Conservation (phyloP, 2,113 vertebrate genomes). For the Mohoua ochrocephala region DNA sequence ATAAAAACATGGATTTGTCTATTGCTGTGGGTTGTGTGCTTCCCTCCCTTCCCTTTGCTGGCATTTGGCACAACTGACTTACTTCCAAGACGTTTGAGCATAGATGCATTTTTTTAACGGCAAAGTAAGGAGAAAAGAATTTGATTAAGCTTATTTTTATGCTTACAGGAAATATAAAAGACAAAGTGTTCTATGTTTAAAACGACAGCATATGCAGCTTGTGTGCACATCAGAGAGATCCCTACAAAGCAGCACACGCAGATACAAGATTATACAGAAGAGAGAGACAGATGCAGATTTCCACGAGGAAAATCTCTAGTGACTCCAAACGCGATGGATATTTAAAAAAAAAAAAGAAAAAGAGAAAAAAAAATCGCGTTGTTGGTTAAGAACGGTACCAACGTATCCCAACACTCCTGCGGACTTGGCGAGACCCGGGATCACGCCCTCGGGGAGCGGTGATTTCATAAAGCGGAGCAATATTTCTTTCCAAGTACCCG, state of each 20-base stretch:
- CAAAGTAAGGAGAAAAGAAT: conserved; percentile 7
- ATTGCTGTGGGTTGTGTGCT: neutral
- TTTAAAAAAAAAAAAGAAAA: neutral
- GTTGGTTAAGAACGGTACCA: neutral
- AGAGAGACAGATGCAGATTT: neutral
- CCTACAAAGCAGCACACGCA: neutral
- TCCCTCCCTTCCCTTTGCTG: neutral
- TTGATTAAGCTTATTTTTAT: conserved; percentile 20
- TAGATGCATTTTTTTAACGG: neutral
- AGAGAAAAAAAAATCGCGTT: neutral
- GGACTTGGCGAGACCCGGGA: neutral
- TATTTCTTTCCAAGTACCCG: neutral
- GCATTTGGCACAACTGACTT: neutral
- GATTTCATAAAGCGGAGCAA: neutral
- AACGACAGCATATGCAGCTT: conserved; percentile 3
- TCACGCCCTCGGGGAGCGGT: neutral
- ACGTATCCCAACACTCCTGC: neutral
- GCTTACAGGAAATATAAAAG: conserved; percentile 19
- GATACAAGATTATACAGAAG: neutral
- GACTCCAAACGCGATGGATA: neutral
- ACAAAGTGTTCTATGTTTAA: conserved; percentile 23
- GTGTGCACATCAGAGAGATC: neutral
- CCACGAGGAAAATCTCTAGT: neutral
- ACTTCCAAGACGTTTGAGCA: neutral
- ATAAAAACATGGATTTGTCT: neutral